Percentiles rank a stretch among this genome's conserved stretches.
Conservation (phyloP, 2,888 invertebrate species). For the Rapana venosa region DNA sequence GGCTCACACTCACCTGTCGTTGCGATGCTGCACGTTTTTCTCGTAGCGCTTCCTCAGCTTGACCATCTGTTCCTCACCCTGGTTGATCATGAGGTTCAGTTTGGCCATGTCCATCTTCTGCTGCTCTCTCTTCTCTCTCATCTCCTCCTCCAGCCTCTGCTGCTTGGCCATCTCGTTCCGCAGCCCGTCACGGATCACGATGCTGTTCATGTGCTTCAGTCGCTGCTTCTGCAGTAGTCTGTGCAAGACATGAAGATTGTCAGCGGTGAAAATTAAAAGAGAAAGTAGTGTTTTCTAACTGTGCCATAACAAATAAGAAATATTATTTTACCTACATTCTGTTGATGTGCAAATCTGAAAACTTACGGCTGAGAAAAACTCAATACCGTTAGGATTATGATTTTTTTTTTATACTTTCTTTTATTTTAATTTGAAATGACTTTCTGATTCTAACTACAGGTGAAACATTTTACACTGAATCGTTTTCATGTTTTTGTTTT, state of each 20-base stretch:
- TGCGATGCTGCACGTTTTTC: slow-evolving; percentile 76
- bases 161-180: slow-evolving; percentile 78
- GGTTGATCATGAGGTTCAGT: slow-evolving; percentile 78
- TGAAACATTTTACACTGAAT: too few relatives aligned
- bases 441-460: too few relatives aligned
- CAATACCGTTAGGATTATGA: too few relatives aligned
- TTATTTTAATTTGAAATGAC: too few relatives aligned
- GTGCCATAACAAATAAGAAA: too few relatives aligned
- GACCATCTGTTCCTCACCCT: slow-evolving; percentile 77
- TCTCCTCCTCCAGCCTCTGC: slow-evolving; percentile 74
- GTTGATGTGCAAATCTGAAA: too few relatives aligned
- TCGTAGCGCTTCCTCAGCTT: slow-evolving; percentile 76
- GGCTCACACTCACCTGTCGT: slow-evolving; percentile 58
- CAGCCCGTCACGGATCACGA: slow-evolving; percentile 76
- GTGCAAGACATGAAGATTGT: slow-evolving; percentile 18
- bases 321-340: too few relatives aligned
- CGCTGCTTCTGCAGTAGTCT: slow-evolving; percentile 77
- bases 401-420: too few relatives aligned
- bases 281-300: too few relatives aligned
- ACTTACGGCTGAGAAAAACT: too few relatives aligned
- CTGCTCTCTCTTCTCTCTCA: slow-evolving; percentile 76
- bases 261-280: neutral
- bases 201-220: slow-evolving; percentile 75
- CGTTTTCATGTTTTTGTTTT: too few relatives aligned
- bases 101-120: slow-evolving; percentile 78